phyloP scores from a whole-genome alignment of 2,888 invertebrate genomes.

The Hirtodrosophila cameraria region DNA sequence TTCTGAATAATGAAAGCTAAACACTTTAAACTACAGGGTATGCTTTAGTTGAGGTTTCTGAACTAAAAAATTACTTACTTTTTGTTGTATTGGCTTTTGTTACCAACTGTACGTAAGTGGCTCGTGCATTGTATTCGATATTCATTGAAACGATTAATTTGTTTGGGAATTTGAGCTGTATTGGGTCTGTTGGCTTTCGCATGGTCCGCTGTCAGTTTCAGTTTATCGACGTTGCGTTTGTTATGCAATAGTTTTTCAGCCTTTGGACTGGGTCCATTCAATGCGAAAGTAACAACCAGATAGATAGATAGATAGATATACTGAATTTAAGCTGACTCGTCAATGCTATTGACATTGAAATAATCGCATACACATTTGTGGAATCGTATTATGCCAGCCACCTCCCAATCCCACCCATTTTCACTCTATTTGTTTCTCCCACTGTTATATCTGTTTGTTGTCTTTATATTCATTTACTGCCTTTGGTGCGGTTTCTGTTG shows the following conservation, averaged over 20 bases:
- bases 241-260: slow-evolving; percentile 54
- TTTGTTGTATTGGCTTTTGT: slow-evolving; percentile 33
- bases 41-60: too few relatives aligned
- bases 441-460: slow-evolving; percentile 53
- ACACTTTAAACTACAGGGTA: too few relatives aligned
- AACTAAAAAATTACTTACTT: not conserved
- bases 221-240: slow-evolving; percentile 53
- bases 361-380: slow-evolving; percentile 30
- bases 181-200: not conserved
- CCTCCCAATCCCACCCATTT: too few relatives aligned
- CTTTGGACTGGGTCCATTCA: slow-evolving; percentile 16
- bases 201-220: slow-evolving; percentile 43
- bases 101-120: slow-evolving; percentile 46
- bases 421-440: slow-evolving; percentile 6
- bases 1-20: too few relatives aligned
- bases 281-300: slow-evolving; percentile 33
- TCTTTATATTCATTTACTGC: slow-evolving; percentile 55
- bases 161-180: slow-evolving; percentile 51
- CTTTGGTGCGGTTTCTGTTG: slow-evolving; percentile 42
- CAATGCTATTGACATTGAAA: slow-evolving; percentile 73
- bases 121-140: slow-evolving; percentile 58
- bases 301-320: too few relatives aligned
- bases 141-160: slow-evolving; percentile 67
- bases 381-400: slow-evolving; percentile 23
- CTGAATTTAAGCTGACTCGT: slow-evolving; percentile 64